phyloP scores from a whole-genome alignment of 2,113 vertebrate genomes.

The Rattus norvegicus region GRCr8 NC_086020.1:223636501-223637000 shows the following conservation, averaged over 20 bases:
- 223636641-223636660: neutral
- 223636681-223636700: neutral
- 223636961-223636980: neutral
- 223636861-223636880: neutral
- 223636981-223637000: neutral
- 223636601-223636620: neutral
- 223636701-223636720: too few relatives aligned
- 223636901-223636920: neutral
- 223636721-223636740: neutral
- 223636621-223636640: neutral
- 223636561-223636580: neutral
- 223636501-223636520: neutral
- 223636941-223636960: neutral
- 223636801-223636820: neutral
- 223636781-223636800: neutral
- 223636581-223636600: neutral
- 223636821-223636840: neutral
- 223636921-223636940: neutral
- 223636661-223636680: neutral
- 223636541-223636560: neutral
- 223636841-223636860: neutral
- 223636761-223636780: neutral
- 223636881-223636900: neutral
- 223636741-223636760: neutral
- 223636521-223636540: neutral